phyloP scores from a whole-genome alignment of 35 echinoderm and acorn worm genomes.

The Heliocidaris erythrogramma region DNA sequence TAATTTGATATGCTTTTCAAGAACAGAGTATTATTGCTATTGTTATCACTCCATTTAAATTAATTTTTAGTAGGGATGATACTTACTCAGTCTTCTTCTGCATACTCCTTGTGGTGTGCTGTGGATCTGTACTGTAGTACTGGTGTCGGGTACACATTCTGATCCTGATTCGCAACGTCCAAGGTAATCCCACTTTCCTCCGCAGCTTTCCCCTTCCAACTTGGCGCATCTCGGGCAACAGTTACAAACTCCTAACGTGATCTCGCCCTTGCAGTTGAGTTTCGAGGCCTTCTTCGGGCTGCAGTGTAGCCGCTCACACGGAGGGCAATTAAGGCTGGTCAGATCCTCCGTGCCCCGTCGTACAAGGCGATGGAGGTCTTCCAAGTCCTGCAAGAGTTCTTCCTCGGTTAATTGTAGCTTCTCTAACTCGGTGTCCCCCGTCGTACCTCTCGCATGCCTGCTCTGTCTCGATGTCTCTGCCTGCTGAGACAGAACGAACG shows the following conservation, averaged over 20 bases:
- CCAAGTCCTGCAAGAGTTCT: constrained; percentile 42
- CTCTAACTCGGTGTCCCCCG: not conserved
- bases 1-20: no score
- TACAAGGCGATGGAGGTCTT: constrained; percentile 14
- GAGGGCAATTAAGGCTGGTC: constrained; percentile 69
- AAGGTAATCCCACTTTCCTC: constrained; percentile 87
- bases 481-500: not conserved
- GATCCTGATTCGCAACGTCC: constrained; percentile 82
- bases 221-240: constrained; percentile 93
- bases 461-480: not conserved
- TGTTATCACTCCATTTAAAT: no score
- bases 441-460: not conserved
- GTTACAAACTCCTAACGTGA: constrained; percentile 81
- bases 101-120: constrained; percentile 55
- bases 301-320: constrained; percentile 82
- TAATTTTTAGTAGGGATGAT: not conserved
- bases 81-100: constrained; percentile 52
- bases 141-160: constrained; percentile 61
- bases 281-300: constrained; percentile 77
- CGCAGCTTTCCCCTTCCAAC: constrained; percentile 80
- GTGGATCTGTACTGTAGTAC: not conserved
- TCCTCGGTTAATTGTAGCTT: constrained; percentile 26
- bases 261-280: constrained; percentile 83
- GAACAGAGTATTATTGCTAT: no score
- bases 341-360: constrained; percentile 28